Base-by-base conservation (phyloP, 2,888 invertebrate species). In the Polymixis flavicincta region DNA sequence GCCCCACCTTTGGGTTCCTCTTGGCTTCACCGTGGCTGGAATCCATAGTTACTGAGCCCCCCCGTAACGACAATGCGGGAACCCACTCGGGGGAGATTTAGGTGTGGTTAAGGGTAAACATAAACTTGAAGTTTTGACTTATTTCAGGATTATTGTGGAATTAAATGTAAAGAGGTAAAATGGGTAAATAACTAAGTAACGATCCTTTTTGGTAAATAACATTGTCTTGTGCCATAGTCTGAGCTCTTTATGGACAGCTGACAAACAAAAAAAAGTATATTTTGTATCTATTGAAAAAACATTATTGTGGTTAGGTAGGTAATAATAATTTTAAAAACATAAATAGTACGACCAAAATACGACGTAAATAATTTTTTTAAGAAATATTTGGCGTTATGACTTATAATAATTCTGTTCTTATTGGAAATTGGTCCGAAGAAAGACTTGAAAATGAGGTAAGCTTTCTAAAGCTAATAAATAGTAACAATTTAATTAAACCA, bases 391-490 rank as follows among this genome's bases (percentile, higher is more conserved):
- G 22, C 11, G 25, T 32, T 64, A 95, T 95, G 95, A 71, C 84
- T 19, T 95, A 92, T 63, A 95, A 90, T 82, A 95, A 96, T 88
- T 89, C 91, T 4, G 96, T 95, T 68, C 89, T 96, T 28, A 82
- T 95, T 55, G 95, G 95, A 67, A 95, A 96, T 85, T 96, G 96
- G 96, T 94, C 92, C 59, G 96, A 96, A 83, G 95, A 95, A 85
- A 91, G 95, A 80, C 90, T 96, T 37, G 92, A 95, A 91, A 94
- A 95, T 88, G 95, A 96, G 90, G 96, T 94, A 66, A n/a, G 3
- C n/a, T 32, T 65, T 22, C n/a, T n/a, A n/a, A n/a, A n/a, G n/a
- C n/a, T n/a, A n/a, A n/a, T n/a, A n/a, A n/a, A n/a, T n/a, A n/a
- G n/a, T n/a, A n/a, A n/a, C n/a, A n/a, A n/a, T n/a, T n/a, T n/a